Base-by-base conservation (phyloP, 2,797 vertebrate species). In the Sciaenops ocellatus region DNA sequence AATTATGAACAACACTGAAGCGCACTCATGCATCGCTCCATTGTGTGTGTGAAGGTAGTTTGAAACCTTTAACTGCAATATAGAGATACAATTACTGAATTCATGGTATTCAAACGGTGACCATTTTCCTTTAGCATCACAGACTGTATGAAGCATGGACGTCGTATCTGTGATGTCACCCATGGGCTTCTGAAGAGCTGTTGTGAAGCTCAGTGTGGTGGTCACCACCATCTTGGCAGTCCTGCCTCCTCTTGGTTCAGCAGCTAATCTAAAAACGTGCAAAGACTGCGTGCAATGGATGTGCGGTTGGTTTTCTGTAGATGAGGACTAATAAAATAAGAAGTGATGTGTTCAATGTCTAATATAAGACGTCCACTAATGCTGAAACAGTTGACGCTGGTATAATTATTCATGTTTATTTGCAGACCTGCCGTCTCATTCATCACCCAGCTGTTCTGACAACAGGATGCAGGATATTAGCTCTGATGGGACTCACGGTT, bases 401-500 rank as follows among this genome's bases (percentile, higher is more conserved):
- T 17, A 17, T 17, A 47, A 6, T 17, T 5, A 50, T 51, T 24
- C 12, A 46, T 66, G 67, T 66, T 61, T 34, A 44, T 55, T 10
- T 65, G 30, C 48, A 15, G 22, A 6, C 48, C n/a, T n/a, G 22
- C 20, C 15, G 10, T 81, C 80, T 73, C 60, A 38, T 54, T 0
- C 42, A 9, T 60, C 13, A 50, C 7, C 18, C 18, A 18, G 55
- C 34, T 70, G 83, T 6, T 73, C 18, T 13, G 28, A 62, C 26
- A 13, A 3, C 38, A 7, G 13, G 4, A 48, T 41, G 68, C 0
- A 5, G 65, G 56, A 65, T 61, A 60, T 84, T 59, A 7, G 26
- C 42, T 42, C 24, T 52, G 48, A 77, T 69, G 11, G 11, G 42
- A 42, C 24, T 63, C 42, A 12, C 18, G 13, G 61, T 73, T 75